These are phyloP conservation scores for Linnaemya tessellans DNA, from an alignment of 2,888 invertebrate genomes.

Conservation along the genomic window DNA sequence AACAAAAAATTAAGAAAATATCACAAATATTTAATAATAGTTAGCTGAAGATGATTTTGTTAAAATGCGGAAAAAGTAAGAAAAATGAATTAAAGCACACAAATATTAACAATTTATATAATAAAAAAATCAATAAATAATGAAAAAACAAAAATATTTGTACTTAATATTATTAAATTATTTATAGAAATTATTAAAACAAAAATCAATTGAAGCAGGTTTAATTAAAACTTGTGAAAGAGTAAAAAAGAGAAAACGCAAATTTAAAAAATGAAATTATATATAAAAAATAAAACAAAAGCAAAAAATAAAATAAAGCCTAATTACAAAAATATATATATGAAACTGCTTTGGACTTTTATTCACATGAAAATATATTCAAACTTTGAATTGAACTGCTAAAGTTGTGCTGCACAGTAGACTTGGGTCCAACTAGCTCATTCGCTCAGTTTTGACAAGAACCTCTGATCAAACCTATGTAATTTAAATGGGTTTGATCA, in stretches of 20 bases:
- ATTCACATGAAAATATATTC: neutral
- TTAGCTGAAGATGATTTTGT: constrained; percentile 76
- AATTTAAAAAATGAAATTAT: constrained; percentile 62
- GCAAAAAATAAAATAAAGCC: constrained; percentile 66
- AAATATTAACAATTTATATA: constrained; percentile 62
- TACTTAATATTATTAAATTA: constrained; percentile 72
- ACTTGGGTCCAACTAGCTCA: no score
- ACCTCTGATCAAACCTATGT: no score
- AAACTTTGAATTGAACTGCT: neutral
- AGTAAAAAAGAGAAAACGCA: constrained; percentile 35
- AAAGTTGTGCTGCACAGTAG: no score
- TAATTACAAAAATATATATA: constrained; percentile 63
- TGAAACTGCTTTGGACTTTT: constrained; percentile 18
- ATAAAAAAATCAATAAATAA: constrained; percentile 27
- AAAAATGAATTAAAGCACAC: constrained; percentile 73
- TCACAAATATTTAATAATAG: constrained; percentile 61
- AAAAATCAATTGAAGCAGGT: constrained; percentile 40
- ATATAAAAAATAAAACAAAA: constrained; percentile 61
- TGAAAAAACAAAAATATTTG: constrained; percentile 64
- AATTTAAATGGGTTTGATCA: no score
- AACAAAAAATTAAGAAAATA: neutral
- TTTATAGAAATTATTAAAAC: constrained; percentile 71
- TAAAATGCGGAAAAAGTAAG: constrained; percentile 63
- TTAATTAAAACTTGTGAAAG: constrained; percentile 49
- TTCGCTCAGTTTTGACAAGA: no score